Base-by-base conservation (phyloP, 92 coral and sea anemone genomes). In the Palythoa caribaeorum region DNA sequence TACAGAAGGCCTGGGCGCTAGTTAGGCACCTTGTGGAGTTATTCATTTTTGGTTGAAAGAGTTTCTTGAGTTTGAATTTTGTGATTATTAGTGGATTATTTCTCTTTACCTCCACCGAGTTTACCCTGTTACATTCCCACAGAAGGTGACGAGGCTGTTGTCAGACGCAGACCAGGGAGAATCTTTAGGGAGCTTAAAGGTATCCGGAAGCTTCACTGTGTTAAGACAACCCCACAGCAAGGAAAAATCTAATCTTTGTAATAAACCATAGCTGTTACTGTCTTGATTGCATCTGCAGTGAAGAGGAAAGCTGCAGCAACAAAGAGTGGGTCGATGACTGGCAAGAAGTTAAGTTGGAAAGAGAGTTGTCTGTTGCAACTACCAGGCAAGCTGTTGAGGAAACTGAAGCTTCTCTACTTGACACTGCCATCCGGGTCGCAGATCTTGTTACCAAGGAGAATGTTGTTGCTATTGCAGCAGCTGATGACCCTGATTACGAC, bases 271-370 rank as follows among this genome's bases (percentile, higher is more conserved):
- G 65, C 38, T 89, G 94, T 77, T 89, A 92, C 88, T 92, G 94
- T 80, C 6, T 89, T 44, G 78, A 84, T 77, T 92, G 94, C 77
- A 80, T 89, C 37, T 9, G 21, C 6, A 79, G 73, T 12, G 94
- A 85, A 0, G 87, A 92, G 81, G 87, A n/a, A 5, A 89, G 73
- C 78, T 92, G 92, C 47, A 51, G 57, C 50, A 89, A 89, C 78
- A 89, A 89, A 48, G 90, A 89, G 66, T 92, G 92, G 94, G 37
- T 92, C 21, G 94, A 92, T 52, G 86, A 86, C 77, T 92, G 94
- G 90, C n/a, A 55, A 54, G 94, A 92, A 9, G 90, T 89, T 9
- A 74, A 74, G 57, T 21, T 92, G 48, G 77, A 63, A 62, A 85
- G 94, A 70, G 88, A 92, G 71, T 44, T 86, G 51, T 47, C 92